These are phyloP conservation scores for Gorsachius goisagi DNA, from an alignment of 2,113 vertebrate genomes.

Conservation along the genomic window DNA sequence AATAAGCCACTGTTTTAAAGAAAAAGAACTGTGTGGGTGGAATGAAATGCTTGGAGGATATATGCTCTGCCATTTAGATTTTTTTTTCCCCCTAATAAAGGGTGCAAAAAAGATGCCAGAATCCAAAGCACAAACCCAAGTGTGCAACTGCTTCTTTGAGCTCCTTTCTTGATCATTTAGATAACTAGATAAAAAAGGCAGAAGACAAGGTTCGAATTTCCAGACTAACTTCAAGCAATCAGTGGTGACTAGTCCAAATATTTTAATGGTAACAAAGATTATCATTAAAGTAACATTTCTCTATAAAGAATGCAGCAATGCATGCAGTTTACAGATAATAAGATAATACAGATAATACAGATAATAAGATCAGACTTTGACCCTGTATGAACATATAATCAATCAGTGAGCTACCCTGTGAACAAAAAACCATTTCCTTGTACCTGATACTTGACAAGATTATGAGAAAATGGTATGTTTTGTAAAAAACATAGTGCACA, in stretches of 20 bases:
- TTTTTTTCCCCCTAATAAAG: not conserved
- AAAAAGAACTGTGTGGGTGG: slow-evolving; percentile 56
- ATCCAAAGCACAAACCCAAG: not conserved
- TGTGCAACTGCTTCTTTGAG: not conserved
- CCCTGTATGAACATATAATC: not conserved
- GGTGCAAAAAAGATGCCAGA: not conserved
- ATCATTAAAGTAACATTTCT: not conserved
- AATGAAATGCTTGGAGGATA: slow-evolving; percentile 55
- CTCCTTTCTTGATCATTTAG: not conserved
- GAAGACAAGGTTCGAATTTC: not conserved
- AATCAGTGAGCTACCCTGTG: not conserved
- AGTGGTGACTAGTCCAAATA: not conserved
- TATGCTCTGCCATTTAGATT: slow-evolving; percentile 42
- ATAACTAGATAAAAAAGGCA: not conserved
- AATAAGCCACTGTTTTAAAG: slow-evolving; percentile 62
- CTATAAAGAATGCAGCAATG: not conserved
- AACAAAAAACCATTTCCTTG: not conserved
- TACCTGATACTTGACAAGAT: not conserved
- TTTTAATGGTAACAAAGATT: not conserved
- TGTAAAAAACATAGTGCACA: not conserved
- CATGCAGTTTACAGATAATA: too few relatives aligned
- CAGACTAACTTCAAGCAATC: not conserved
- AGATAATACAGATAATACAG: too few relatives aligned
- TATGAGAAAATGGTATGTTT: not conserved
- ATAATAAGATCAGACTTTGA: slow-evolving; percentile 2